These are phyloP conservation scores for Cepaea nemoralis DNA, from an alignment of 1,140 invertebrate species.

Conservation along the genomic window DNA sequence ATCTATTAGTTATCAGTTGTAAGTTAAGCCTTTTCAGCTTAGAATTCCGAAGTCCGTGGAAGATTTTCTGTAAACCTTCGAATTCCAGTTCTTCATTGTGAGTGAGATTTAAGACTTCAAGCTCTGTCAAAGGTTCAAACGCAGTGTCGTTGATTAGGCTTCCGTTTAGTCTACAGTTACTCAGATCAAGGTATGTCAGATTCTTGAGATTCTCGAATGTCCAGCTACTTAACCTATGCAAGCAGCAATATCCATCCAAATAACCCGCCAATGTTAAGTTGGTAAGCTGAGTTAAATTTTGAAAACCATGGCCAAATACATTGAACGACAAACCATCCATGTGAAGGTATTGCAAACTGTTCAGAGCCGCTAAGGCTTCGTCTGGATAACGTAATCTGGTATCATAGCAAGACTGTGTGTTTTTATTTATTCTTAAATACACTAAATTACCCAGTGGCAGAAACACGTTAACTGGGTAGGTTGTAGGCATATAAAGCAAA, in stretches of 20 bases:
- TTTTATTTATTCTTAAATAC: neutral
- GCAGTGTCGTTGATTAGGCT: neutral
- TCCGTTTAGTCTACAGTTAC: neutral
- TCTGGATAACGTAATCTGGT: neutral
- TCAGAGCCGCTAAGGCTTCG: neutral
- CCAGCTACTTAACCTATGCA: neutral
- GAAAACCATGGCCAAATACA: neutral
- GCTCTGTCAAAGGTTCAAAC: neutral
- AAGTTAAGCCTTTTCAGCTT: neutral
- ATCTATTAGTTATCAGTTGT: neutral
- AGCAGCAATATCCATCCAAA: neutral
- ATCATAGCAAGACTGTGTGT: neutral
- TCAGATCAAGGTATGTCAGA: neutral
- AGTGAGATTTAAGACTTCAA: neutral
- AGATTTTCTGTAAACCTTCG: neutral
- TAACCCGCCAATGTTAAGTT: neutral
- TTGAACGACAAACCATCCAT: neutral
- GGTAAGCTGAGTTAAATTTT: neutral
- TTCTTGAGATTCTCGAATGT: neutral
- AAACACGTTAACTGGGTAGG: neutral
- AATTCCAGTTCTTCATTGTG: neutral
- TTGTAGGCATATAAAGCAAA: neutral
- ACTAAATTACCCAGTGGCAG: neutral
- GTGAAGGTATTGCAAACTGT: neutral
- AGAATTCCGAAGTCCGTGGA: neutral